Conservation (phyloP, 2,888 invertebrate species). For the Napeogenes sylphis region DNA sequence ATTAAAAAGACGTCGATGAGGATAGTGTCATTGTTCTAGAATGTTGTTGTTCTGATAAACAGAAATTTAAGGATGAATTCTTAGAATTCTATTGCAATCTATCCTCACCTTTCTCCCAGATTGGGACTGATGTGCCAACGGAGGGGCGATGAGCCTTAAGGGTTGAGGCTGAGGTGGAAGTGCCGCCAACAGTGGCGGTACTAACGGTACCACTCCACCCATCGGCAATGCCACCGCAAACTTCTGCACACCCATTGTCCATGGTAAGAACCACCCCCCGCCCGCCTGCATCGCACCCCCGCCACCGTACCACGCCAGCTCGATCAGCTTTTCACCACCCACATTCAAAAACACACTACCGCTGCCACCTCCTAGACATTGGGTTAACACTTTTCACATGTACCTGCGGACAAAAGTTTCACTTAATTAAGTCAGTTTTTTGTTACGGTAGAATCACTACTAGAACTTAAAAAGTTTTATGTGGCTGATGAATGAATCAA, state of each 20-base stretch:
- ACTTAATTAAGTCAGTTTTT: not conserved
- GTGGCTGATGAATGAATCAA: too few relatives aligned
- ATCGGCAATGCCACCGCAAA: conserved; percentile 72
- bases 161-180: conserved; percentile 64
- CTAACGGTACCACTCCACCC: conserved; percentile 68
- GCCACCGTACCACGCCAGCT: conserved; percentile 75
- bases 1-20: too few relatives aligned
- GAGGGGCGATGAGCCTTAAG: conserved; percentile 65
- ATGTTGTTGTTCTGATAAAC: too few relatives aligned
- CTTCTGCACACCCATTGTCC: conserved; percentile 70
- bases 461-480: too few relatives aligned
- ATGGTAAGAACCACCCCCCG: conserved; percentile 71
- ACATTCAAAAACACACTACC: conserved; percentile 54
- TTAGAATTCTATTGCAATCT: too few relatives aligned
- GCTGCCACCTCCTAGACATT: conserved; percentile 42
- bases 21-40: too few relatives aligned
- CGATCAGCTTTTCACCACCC: conserved; percentile 59
- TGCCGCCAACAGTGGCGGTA: conserved; percentile 66
- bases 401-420: conserved; percentile 58
- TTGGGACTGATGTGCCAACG: conserved; percentile 54
- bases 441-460: too few relatives aligned
- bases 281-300: conserved; percentile 73
- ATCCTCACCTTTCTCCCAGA: conserved; percentile 60
- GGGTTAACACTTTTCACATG: conserved; percentile 49
- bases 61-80: too few relatives aligned